Conservation (phyloP, 2,888 invertebrate genomes). For the Cordilura impudica region DNA sequence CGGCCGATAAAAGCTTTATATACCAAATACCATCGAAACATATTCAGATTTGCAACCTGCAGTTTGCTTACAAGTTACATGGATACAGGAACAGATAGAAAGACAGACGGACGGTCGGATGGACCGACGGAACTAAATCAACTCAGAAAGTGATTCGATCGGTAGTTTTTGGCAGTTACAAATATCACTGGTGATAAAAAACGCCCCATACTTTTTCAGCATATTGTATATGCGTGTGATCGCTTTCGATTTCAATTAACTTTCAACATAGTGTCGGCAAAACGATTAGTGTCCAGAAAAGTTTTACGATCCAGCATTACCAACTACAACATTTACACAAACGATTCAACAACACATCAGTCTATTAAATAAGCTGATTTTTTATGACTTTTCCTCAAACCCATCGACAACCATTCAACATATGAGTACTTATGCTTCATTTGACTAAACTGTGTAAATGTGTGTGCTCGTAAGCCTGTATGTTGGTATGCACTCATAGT, state of each 20-base stretch:
- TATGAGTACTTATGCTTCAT: neutral
- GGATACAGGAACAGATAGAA: too few relatives aligned
- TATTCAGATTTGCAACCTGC: too few relatives aligned
- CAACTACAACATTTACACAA: slow-evolving; percentile 12
- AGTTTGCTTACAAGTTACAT: too few relatives aligned
- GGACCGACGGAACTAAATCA: too few relatives aligned
- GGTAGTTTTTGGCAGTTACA: too few relatives aligned
- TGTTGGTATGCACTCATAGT: too few relatives aligned
- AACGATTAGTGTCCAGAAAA: slow-evolving; percentile 10
- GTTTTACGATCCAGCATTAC: slow-evolving; percentile 34
- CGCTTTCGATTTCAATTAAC: slow-evolving; percentile 20
- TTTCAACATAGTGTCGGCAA: slow-evolving; percentile 9
- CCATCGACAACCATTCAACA: too few relatives aligned
- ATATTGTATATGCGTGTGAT: neutral
- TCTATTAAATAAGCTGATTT: neutral
- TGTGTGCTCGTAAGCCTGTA: neutral
- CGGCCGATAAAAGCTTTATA: too few relatives aligned
- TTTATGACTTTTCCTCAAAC: neutral
- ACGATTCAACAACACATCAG: neutral
- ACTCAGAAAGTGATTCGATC: too few relatives aligned
- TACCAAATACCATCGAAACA: too few relatives aligned
- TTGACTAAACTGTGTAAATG: neutral
- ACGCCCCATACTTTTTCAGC: neutral
- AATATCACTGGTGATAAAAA: too few relatives aligned
- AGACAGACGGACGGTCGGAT: too few relatives aligned